These are phyloP conservation scores for Diprion similis DNA, from an alignment of 1,140 invertebrate species.

Conservation along the genomic window DNA sequence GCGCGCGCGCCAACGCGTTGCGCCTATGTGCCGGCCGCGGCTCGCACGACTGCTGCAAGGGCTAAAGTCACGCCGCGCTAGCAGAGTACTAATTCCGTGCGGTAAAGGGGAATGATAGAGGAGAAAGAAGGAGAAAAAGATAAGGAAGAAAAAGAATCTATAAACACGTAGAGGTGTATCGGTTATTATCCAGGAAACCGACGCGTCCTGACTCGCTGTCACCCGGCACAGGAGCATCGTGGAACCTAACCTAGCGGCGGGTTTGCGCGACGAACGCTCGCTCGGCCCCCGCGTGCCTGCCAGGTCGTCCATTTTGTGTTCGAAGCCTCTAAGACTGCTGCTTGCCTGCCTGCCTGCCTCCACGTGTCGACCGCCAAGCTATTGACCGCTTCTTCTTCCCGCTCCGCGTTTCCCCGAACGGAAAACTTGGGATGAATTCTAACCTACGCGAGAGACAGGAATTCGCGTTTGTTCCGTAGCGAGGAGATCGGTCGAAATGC, in stretches of 20 bases:
- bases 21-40: background rate
- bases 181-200: background rate
- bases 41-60: constrained; percentile 3
- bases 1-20: background rate
- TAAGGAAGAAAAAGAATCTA: background rate
- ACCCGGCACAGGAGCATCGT: background rate
- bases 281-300: background rate
- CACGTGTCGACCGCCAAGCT: constrained; percentile 6
- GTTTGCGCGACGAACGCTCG: background rate
- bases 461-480: too few species aligned
- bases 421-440: too few species aligned
- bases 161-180: background rate
- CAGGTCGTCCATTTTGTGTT: constrained; percentile 7
- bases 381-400: background rate
- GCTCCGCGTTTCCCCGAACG: background rate
- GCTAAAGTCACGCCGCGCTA: constrained; percentile 3
- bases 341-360: background rate
- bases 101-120: background rate
- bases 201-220: background rate
- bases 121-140: background rate
- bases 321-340: constrained; percentile 1
- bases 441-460: too few species aligned
- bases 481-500: too few species aligned
- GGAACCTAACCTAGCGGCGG: constrained; percentile 6
- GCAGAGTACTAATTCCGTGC: constrained; percentile 4